A percentile compares a stretch with the other conserved stretches of the same genome.
These are phyloP conservation scores for Pristionchus arcanus DNA, from an alignment of 2,888 invertebrate species.

Conservation along the genomic window DNA sequence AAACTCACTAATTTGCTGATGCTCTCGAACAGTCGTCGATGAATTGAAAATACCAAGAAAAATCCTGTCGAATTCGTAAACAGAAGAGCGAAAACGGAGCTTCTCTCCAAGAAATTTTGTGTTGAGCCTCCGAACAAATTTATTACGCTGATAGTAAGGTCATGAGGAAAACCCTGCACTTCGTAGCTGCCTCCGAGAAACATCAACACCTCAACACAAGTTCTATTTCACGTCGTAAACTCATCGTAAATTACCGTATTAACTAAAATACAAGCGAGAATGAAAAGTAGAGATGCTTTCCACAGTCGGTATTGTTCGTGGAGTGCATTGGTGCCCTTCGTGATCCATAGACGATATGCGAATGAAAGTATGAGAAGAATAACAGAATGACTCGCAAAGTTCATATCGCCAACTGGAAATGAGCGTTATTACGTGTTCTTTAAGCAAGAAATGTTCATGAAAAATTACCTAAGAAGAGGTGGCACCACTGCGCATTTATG, in stretches of 20 bases:
- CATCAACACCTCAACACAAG: not conserved
- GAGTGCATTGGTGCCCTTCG: not conserved
- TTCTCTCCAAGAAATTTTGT: not conserved
- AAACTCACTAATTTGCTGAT: not conserved
- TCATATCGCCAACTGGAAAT: not conserved
- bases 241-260: not conserved
- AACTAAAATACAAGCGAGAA: not conserved
- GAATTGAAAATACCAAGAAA: not conserved
- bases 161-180: not conserved
- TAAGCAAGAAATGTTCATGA: too few relatives aligned
- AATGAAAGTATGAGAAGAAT: not conserved
- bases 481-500: not conserved
- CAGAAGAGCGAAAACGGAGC: not conserved
- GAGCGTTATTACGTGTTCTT: too few relatives aligned
- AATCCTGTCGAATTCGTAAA: not conserved
- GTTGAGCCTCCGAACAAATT: not conserved
- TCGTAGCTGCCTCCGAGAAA: not conserved
- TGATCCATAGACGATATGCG: not conserved
- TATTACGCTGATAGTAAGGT: not conserved
- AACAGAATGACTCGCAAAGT: not conserved
- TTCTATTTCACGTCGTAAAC: too few relatives aligned
- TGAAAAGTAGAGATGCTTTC: not conserved
- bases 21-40: not conserved
- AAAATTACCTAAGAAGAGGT: not conserved
- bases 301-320: not conserved